phyloP scores from a whole-genome alignment of 2,888 invertebrate genomes.

The Nemurella pictetii region DNA sequence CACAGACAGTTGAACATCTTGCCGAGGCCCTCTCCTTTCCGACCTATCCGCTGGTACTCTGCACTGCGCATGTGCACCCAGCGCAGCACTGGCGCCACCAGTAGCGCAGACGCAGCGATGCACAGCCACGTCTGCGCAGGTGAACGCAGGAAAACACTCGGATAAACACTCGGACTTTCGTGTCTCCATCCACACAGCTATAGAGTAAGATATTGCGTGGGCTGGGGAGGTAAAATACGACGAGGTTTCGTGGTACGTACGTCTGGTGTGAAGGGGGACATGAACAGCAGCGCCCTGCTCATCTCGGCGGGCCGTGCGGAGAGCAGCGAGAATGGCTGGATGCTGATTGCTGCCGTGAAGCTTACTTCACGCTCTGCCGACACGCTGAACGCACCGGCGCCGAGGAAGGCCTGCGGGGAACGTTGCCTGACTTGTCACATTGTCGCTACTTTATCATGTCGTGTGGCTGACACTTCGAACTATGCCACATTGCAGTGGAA shows the following conservation, averaged over 20 bases:
- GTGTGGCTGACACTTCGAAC: too few species aligned
- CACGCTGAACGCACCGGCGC: conserved; percentile 63
- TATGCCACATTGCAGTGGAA: too few species aligned
- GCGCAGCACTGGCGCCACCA: conserved; percentile 79
- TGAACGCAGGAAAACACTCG: too few species aligned
- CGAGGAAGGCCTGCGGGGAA: conserved; percentile 58
- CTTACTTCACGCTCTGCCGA: conserved; percentile 65
- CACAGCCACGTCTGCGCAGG: conserved; percentile 80
- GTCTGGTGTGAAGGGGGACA: conserved; percentile 71
- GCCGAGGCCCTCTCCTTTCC: conserved; percentile 51
- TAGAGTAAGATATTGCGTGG: too few species aligned
- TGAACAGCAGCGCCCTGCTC: conserved; percentile 79
- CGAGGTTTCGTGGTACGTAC: too few species aligned
- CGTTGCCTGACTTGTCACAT: neutral
- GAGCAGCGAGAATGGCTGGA: conserved; percentile 78
- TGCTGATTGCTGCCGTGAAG: conserved; percentile 77
- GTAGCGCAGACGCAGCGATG: conserved; percentile 69
- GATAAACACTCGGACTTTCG: too few species aligned
- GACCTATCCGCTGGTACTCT: conserved; percentile 66
- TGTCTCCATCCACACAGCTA: too few species aligned
- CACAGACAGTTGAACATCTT: conserved; percentile 75
- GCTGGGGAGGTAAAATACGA: too few species aligned
- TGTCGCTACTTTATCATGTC: neutral
- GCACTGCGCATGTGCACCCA: conserved; percentile 73
- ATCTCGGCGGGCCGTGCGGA: conserved; percentile 77